Conservation (phyloP, 64 coral and sea anemone genomes). For the Orbicella faveolata region DNA sequence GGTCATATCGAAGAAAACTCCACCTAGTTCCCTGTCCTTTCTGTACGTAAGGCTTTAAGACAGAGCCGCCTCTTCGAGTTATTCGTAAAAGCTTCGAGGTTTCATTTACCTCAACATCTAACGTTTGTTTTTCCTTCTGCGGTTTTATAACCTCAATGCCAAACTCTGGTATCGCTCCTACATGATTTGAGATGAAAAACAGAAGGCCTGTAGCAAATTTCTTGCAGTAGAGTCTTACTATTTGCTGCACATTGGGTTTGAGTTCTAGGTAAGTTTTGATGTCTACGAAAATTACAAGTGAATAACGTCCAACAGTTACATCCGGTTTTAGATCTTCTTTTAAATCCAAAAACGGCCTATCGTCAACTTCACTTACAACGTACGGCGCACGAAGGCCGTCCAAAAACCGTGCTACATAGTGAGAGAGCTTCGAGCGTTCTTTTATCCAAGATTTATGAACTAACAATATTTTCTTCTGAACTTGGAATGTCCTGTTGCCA, state of each 20-base stretch:
- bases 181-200: slow-evolving; percentile 80
- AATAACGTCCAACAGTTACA: slow-evolving; percentile 61
- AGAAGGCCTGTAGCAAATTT: slow-evolving; percentile 86
- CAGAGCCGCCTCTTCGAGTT: slow-evolving; percentile 68
- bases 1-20: slow-evolving; percentile 64
- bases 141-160: slow-evolving; percentile 68
- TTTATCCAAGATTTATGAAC: slow-evolving; percentile 63
- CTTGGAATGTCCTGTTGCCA: slow-evolving; percentile 64
- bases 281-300: slow-evolving; percentile 84
- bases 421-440: slow-evolving; percentile 83
- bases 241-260: slow-evolving; percentile 70
- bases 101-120: slow-evolving; percentile 69
- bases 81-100: slow-evolving; percentile 70
- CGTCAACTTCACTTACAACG: slow-evolving; percentile 62
- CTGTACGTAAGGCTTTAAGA: slow-evolving; percentile 50
- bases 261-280: slow-evolving; percentile 87
- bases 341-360: slow-evolving; percentile 67
- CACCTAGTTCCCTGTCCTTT: slow-evolving; percentile 74
- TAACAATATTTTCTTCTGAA: slow-evolving; percentile 71
- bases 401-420: slow-evolving; percentile 70
- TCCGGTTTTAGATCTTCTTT: slow-evolving; percentile 61
- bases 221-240: slow-evolving; percentile 78
- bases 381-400: slow-evolving; percentile 84
- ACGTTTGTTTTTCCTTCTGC: slow-evolving; percentile 57
- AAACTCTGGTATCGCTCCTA: slow-evolving; percentile 84